Percentiles rank a stretch among this genome's conserved stretches.
Evolutionary conservation across 1,140 invertebrate genomes (phyloP).

Genomic region (Neoseiulus cucumeris): DNA sequence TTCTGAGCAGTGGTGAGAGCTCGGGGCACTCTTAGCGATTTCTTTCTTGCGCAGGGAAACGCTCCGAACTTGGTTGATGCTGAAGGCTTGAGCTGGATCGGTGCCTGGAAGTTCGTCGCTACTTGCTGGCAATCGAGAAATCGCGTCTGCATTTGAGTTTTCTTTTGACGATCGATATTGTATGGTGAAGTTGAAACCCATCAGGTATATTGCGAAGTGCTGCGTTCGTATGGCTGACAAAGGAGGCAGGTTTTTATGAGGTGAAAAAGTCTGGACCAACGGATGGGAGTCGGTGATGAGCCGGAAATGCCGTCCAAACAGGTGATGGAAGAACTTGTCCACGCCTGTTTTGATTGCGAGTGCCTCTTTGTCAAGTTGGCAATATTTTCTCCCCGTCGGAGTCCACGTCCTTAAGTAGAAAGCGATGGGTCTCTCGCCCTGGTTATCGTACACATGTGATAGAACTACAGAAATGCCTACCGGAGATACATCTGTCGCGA

Average conservation of each 20-base stretch:
- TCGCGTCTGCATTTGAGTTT: constrained; percentile 21
- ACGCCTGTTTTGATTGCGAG: no score
- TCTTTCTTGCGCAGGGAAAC: no score
- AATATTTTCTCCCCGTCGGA: constrained; percentile 30
- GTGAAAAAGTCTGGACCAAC: constrained; percentile 28
- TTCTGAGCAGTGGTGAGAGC: constrained; percentile 7
- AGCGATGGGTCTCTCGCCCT: constrained; percentile 27
- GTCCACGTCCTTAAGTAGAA: constrained; percentile 30
- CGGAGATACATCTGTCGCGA: constrained; percentile 28
- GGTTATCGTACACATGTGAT: constrained; percentile 26
- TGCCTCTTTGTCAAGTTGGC: constrained; percentile 35
- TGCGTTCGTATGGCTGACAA: constrained; percentile 24
- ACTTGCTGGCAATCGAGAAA: no score
- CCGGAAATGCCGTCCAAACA: constrained; percentile 30
- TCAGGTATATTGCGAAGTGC: constrained; percentile 25
- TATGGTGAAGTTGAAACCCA: constrained; percentile 25
- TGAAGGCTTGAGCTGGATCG: no score
- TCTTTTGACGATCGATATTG: constrained; percentile 20
- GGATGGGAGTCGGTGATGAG: constrained; percentile 33
- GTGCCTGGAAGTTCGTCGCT: no score
- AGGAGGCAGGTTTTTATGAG: constrained; percentile 21
- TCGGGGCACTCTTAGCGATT: not conserved
- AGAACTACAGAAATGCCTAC: constrained; percentile 32
- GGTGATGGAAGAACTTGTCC: constrained; percentile 33
- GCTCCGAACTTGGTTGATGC: no score